Evolutionary conservation across 1,140 invertebrate species (phyloP).

Genomic region (Chionoecetes opilio): DNA sequence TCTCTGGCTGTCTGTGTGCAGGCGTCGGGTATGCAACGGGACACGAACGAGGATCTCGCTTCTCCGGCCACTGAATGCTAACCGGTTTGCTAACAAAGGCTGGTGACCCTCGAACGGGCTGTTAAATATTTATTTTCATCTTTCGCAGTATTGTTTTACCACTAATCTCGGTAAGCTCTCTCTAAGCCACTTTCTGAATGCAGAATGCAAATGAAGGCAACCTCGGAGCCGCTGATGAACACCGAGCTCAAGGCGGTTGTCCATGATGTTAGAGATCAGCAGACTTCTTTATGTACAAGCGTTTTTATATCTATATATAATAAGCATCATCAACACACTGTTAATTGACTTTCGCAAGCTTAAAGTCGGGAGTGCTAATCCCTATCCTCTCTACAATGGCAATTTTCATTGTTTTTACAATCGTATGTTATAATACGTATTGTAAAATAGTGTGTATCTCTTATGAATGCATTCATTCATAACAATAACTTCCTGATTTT

Average conservation of each 20-base stretch:
- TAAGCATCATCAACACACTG: background rate
- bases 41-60: background rate
- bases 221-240: background rate
- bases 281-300: background rate
- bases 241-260: background rate
- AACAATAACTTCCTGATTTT: background rate
- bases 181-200: background rate
- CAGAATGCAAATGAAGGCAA: background rate
- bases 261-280: background rate
- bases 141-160: background rate
- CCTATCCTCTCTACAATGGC: too few species aligned
- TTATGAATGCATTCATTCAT: background rate
- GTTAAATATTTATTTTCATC: background rate
- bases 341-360: background rate
- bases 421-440: background rate
- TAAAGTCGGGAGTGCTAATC: background rate
- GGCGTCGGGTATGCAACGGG: too few species aligned
- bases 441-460: background rate
- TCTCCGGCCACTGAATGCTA: slow-evolving; percentile 2
- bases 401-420: background rate
- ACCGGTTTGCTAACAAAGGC: slow-evolving; percentile 27
- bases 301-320: slow-evolving; percentile 32
- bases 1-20: background rate
- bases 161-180: background rate
- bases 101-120: background rate